Percentiles rank a stretch among this genome's conserved stretches.
These are phyloP conservation scores for Eudyptes chrysolophus DNA, from an alignment of 2,113 vertebrate genomes.

Conservation along the genomic window DNA sequence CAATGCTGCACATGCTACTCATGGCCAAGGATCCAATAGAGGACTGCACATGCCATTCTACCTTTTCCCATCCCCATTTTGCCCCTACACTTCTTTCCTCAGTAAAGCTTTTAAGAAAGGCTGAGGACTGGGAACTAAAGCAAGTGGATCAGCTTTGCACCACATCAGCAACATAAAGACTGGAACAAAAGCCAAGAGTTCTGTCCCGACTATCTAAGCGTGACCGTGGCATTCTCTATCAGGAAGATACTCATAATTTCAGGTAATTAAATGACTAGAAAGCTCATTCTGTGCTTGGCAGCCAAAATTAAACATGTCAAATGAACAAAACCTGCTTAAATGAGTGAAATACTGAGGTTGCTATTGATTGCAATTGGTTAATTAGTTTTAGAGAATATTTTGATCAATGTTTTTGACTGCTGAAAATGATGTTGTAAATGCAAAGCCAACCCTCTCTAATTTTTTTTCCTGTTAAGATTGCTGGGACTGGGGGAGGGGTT, in stretches of 20 bases:
- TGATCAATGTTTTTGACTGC: slow-evolving; percentile 8
- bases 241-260: slow-evolving; percentile 38
- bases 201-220: neutral
- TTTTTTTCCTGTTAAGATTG: neutral
- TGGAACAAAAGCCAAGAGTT: slow-evolving; percentile 11
- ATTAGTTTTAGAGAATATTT: slow-evolving; percentile 34
- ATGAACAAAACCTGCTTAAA: slow-evolving; percentile 34
- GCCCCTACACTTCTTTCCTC: neutral
- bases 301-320: slow-evolving; percentile 19
- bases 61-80: neutral
- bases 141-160: neutral
- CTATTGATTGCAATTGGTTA: slow-evolving; percentile 15
- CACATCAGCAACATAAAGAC: neutral
- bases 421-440: neutral
- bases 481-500: neutral
- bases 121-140: neutral
- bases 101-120: neutral
- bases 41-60: fast-evolving
- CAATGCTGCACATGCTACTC: neutral
- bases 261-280: slow-evolving; percentile 48
- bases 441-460: neutral
- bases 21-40: neutral
- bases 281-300: slow-evolving; percentile 20
- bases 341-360: neutral
- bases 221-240: neutral